A percentile compares a stretch with the other conserved stretches of the same genome.
phyloP scores from a whole-genome alignment of 2,888 invertebrate genomes.

The Arenicola marina region DNA sequence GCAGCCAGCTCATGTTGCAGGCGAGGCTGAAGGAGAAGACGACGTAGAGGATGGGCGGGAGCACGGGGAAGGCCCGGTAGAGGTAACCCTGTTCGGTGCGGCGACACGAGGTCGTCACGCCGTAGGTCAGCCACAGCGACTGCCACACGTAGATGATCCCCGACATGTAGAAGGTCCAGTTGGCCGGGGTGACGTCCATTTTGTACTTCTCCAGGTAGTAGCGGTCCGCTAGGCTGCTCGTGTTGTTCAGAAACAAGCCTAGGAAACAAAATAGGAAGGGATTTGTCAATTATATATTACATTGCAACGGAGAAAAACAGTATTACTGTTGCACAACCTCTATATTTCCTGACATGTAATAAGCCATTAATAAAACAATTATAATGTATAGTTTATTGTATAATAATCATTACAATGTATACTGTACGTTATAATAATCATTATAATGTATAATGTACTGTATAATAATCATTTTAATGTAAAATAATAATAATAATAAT shows the following conservation, averaged over 20 bases:
- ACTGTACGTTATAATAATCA: too few species aligned
- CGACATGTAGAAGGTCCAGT: conserved; percentile 48
- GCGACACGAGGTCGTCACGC: conserved; percentile 41
- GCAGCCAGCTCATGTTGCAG: conserved; percentile 48
- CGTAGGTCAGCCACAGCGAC: conserved; percentile 42
- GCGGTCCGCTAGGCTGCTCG: conserved; percentile 42
- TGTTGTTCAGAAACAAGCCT: conserved; percentile 42
- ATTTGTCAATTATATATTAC: neutral
- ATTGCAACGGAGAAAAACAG: too few species aligned
- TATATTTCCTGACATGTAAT: too few species aligned
- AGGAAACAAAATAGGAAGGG: conserved; percentile 9
- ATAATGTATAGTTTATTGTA: too few species aligned
- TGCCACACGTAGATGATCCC: neutral
- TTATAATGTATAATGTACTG: too few species aligned
- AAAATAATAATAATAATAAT: too few species aligned
- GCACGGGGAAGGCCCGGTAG: conserved; percentile 42
- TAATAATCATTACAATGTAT: too few species aligned
- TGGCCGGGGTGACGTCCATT: conserved; percentile 47
- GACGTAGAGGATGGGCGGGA: conserved; percentile 41
- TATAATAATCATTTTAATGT: too few species aligned
- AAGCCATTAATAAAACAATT: too few species aligned
- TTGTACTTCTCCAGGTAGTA: conserved; percentile 31
- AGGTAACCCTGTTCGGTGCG: conserved; percentile 37
- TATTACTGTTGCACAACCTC: too few species aligned
- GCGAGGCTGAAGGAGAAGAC: conserved; percentile 38